Base-by-base conservation (phyloP, 2,797 vertebrate genomes). In the Oryzias sinensis region DNA sequence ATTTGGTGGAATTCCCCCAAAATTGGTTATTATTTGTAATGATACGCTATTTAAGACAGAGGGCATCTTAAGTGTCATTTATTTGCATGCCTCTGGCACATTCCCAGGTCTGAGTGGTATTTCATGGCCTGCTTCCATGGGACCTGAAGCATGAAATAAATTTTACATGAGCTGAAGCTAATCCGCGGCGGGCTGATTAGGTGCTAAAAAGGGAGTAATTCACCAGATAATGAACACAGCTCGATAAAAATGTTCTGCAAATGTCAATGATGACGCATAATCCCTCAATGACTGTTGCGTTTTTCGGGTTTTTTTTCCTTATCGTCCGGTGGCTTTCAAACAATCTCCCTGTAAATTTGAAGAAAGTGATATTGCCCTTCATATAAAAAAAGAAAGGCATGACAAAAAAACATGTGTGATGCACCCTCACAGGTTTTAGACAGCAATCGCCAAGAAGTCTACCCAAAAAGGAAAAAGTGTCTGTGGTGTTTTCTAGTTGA, bases 171-270 rank as follows among this genome's bases (percentile, higher is more conserved):
- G 80, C 73, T 64, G 70, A 80, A 76, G 70, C 80, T 87, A 88
- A 90, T 88, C 83, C 43, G 14, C 47, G 2, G 63, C 56, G 9
- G 77, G 64, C 80, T 90, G 84, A 91, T 91, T 88, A 87, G 82
- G 70, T 83, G 74, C 87, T 89, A 85, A 90, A 91, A 88, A 76
- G 66, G 68, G 80, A 83, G 64, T 86, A 84, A 90, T 89, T 91
- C 79, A 74, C 68, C 77, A 73, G 62, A 87, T 87, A 90, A 92
- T 87, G 85, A 89, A 83, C 77, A 74, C 64, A 54, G 79, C 80
- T 85, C 53, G 27, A 87, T 83, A 85, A 77, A 89, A 89, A 79
- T 72, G 72, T 77, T 86, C 77, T 62, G 83, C 58, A 86, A 90
- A 91, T 90, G 88, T 88, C 87, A 89, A 62, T 56, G 76, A 86